Evolutionary conservation across 2,888 invertebrate species (phyloP), one percentile per base, ranked within the genome.

Genomic region (Xestia c-nigrum): DNA sequence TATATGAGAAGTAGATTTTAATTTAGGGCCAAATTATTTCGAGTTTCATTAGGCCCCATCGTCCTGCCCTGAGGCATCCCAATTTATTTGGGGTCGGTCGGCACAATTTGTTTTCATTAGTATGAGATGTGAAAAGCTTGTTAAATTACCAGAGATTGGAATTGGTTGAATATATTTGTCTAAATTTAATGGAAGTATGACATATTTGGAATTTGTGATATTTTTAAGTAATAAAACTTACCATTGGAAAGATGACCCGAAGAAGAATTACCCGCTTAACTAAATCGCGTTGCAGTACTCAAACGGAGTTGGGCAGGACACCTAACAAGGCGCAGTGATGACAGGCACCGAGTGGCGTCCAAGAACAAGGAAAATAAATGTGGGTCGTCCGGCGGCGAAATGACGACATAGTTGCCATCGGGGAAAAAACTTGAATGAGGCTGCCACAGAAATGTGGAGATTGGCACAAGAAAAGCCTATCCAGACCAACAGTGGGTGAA

Each of bases 41-140:
- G 24, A 74, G 46, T 63, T 72, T 55, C 40, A 73, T 47, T 72
- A 80, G 21, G 14, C 40, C n/a, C 31, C 14, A 63, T n/a, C 31
- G 52, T 63, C 9, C 31, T 43, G 31, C 43, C 74, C 55, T 24
- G n/a, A 16, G 55, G 64, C 74, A 81, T 74, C 16, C 81, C 31
- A 57, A 74, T 80, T 80, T 80, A 55, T 80, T 73, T 43, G 31
- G 63, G 46, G 31, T 47, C 9, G 46, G 31, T 47, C 9, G 10
- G n/a, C 16, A 21, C 52, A 64, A 64, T 80, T 72, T 43, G 47
- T 72, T 72, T 55, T 55, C n/a, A 64, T 77, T 78, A 64, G 31
- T 40, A 31, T 63, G 72, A 71, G 24, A 43, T 55, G 55, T 80
- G 31, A 55, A 64, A 80, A 38, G 47, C 6, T 47, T 19, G 19